Conservation (phyloP, 1,140 invertebrate genomes). For the Arion vulgaris region DNA sequence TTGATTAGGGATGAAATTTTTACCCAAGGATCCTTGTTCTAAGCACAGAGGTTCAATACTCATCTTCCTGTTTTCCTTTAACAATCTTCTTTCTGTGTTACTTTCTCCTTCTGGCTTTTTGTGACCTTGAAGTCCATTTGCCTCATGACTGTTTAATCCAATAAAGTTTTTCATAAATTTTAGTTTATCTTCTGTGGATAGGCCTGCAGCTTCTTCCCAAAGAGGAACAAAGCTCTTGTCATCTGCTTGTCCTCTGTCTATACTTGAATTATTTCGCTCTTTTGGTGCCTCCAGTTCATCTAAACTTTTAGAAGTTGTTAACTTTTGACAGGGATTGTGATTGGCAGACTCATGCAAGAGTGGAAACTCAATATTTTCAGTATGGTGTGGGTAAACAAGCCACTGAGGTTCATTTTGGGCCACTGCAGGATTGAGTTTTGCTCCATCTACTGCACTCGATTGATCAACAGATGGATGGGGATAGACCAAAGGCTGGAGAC, state of each 20-base stretch:
- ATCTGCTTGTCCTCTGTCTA: background rate
- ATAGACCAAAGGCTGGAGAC: background rate
- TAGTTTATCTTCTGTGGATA: background rate
- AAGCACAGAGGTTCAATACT: slow-evolving; percentile 14
- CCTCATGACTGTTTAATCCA: background rate
- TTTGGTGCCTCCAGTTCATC: background rate
- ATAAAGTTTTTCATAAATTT: slow-evolving; percentile 1
- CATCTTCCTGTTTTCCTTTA: background rate
- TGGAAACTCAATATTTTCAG: background rate
- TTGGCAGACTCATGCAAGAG: background rate
- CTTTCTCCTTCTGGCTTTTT: background rate
- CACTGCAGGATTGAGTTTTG: background rate
- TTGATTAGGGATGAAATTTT: slow-evolving; percentile 20
- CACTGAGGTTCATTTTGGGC: background rate
- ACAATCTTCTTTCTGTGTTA: background rate
- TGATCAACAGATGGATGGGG: slow-evolving; percentile 7
- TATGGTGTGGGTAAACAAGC: background rate
- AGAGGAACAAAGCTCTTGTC: background rate
- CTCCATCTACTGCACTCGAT: background rate
- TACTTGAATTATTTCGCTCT: background rate
- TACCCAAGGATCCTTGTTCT: background rate
- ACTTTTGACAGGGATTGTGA: background rate
- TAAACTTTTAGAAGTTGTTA: background rate
- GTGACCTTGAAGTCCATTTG: background rate
- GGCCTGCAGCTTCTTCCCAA: background rate